phyloP scores from a whole-genome alignment of 2,797 vertebrate genomes.

The Scolopax rusticola region DNA sequence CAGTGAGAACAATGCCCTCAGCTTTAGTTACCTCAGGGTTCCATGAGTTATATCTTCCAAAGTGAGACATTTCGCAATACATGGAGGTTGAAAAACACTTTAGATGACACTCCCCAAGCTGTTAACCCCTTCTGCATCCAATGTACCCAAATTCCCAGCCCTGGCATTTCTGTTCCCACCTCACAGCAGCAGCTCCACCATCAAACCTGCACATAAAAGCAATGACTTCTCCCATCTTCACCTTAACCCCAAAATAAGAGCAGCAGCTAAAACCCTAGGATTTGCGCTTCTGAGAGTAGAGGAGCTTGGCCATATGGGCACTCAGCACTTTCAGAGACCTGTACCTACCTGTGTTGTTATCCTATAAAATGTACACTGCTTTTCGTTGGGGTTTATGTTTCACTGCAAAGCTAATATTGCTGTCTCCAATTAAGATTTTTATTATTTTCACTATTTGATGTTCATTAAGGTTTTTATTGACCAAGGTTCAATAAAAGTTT shows the following conservation, averaged over 20 bases:
- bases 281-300: neutral
- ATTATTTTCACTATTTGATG: neutral
- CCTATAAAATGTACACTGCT: neutral
- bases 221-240: neutral
- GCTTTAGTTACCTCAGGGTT: neutral
- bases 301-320: neutral
- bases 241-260: neutral
- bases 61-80: neutral
- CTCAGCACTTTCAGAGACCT: neutral
- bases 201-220: neutral
- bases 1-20: neutral
- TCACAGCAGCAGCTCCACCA: neutral
- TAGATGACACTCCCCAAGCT: neutral
- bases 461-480: slow-evolving; percentile 8
- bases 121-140: neutral
- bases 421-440: slow-evolving; percentile 8
- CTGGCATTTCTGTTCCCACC: neutral
- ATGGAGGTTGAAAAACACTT: neutral
- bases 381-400: neutral
- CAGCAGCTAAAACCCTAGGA: neutral
- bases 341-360: neutral
- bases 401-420: neutral
- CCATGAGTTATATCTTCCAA: neutral
- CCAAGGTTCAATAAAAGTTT: neutral
- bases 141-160: neutral